Evolutionary conservation across 2,113 vertebrate species (phyloP).

Genomic region (Sander vitreus): DNA sequence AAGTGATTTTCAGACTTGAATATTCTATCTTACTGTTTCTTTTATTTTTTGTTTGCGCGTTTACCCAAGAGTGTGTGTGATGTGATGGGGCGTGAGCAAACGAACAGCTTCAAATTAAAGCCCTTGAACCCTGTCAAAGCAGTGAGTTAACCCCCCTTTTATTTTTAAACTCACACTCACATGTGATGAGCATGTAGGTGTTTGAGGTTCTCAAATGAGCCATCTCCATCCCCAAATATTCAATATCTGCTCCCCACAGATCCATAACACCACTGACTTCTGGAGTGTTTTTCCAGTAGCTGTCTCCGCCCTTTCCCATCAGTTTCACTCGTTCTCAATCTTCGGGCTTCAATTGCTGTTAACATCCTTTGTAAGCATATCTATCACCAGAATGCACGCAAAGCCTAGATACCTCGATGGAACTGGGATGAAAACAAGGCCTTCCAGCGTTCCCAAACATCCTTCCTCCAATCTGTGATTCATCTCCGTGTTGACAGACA

Average conservation of each 20-base stretch:
- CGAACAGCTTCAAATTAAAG: constrained; percentile 17
- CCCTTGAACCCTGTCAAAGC: constrained; percentile 10
- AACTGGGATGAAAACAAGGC: constrained; percentile 62
- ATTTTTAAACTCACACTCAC: constrained; percentile 18
- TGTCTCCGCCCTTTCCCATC: constrained; percentile 26
- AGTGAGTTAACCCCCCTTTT: constrained; percentile 15
- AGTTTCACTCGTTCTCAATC: constrained; percentile 25
- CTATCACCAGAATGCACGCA: constrained; percentile 50
- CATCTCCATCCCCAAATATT: constrained; percentile 26
- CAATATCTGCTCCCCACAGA: constrained; percentile 6
- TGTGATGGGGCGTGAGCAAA: constrained; percentile 8
- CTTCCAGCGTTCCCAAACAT: constrained; percentile 67
- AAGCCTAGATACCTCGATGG: constrained; percentile 31
- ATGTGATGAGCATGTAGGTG: constrained; percentile 42
- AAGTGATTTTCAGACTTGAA: constrained; percentile 20
- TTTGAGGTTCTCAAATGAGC: constrained; percentile 73
- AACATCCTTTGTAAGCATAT: constrained; percentile 36
- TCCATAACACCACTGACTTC: constrained; percentile 29
- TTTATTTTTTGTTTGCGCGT: constrained; percentile 10
- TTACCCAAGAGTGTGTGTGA: constrained; percentile 22
- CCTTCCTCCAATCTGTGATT: constrained; percentile 56
- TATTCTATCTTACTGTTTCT: constrained; percentile 4
- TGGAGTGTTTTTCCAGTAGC: constrained; percentile 33
- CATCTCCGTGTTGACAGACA: constrained; percentile 68
- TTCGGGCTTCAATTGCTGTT: constrained; percentile 31